Evolutionary conservation across 2,113 vertebrate genomes (phyloP), one percentile per base, ranked within the genome.

Genomic region (Murina feae): DNA sequence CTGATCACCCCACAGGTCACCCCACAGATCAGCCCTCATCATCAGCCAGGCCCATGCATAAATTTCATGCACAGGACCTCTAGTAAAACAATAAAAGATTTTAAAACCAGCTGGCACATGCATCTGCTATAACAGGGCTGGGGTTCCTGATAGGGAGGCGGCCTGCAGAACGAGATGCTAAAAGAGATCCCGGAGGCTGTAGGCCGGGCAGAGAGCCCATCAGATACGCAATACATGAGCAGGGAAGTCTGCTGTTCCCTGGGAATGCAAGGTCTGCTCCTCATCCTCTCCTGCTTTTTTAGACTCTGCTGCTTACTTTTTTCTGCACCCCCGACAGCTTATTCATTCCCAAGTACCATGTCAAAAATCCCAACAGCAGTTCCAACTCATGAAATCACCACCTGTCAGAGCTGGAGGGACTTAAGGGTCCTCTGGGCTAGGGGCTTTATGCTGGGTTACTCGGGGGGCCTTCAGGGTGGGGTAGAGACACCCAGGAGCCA

Each of bases 251-350:
- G 1, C 25, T 80, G 25, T 35, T 25, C 53, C 75, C 37, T 18
- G 11, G 74, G 32, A 2, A 68, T 0, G 1, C 2, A 0, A 0
- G 1, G 7, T 37, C 35, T 1, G 4, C 11, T 28, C 32, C n/a
- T 13, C 13, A 1, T 23, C 20, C 21, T 11, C 53, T 42, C 20
- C 16, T 39, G 21, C 53, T 23, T 0, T n/a, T 30, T 17, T 8
- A 72, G 23, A 12, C 8, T 12, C 21, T 63, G 49, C 39, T 23
- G 7, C 16, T 37, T 2, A 13, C 18, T 4, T 63, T 35, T 32
- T 30, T 35, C 58, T 42, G 10, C 18, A 23, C 37, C 12, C 4
- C 1, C 7, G 20, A 53, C 18, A 6, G 35, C 55, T 44, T 20
- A 28, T 30, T 12, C 47, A 1, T 35, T 16, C 44, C 21, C 20